Conservation (phyloP, 2,797 vertebrate genomes). For the Poeciliopsis presidionis region DNA sequence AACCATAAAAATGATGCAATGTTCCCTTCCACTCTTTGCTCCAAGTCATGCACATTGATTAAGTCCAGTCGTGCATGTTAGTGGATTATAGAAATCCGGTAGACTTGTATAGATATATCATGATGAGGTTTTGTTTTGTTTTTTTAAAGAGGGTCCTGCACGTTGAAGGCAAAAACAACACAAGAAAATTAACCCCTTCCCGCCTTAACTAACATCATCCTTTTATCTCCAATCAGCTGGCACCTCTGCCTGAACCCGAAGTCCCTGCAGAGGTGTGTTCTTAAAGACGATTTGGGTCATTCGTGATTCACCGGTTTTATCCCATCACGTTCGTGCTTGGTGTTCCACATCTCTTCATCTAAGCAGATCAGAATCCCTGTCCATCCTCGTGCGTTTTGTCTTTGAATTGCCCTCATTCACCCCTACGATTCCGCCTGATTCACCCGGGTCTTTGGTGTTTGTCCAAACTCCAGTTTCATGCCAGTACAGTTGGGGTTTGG, state of each 20-base stretch:
- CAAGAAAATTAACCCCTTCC: slow-evolving; percentile 46
- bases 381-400: slow-evolving; percentile 17
- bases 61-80: slow-evolving; percentile 45
- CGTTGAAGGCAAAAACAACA: slow-evolving; percentile 26
- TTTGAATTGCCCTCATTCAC: background rate
- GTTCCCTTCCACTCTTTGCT: slow-evolving; percentile 26
- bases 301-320: slow-evolving; percentile 38
- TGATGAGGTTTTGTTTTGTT: background rate
- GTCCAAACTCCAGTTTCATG: slow-evolving; percentile 41
- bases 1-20: slow-evolving; percentile 18
- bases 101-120: background rate
- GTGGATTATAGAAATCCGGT: slow-evolving; percentile 18
- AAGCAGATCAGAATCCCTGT: slow-evolving; percentile 20
- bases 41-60: slow-evolving; percentile 34
- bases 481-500: slow-evolving; percentile 23
- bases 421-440: slow-evolving; percentile 4
- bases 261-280: slow-evolving; percentile 92
- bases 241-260: slow-evolving; percentile 89
- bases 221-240: slow-evolving; percentile 92
- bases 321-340: slow-evolving; percentile 31
- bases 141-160: slow-evolving; percentile 10
- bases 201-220: slow-evolving; percentile 74
- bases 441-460: slow-evolving; percentile 33
- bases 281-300: slow-evolving; percentile 64
- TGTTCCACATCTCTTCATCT: slow-evolving; percentile 32